Evolutionary conservation across 2,888 invertebrate genomes (phyloP), one percentile per base, ranked within the genome.

Genomic region (Eurytoma californica): DNA sequence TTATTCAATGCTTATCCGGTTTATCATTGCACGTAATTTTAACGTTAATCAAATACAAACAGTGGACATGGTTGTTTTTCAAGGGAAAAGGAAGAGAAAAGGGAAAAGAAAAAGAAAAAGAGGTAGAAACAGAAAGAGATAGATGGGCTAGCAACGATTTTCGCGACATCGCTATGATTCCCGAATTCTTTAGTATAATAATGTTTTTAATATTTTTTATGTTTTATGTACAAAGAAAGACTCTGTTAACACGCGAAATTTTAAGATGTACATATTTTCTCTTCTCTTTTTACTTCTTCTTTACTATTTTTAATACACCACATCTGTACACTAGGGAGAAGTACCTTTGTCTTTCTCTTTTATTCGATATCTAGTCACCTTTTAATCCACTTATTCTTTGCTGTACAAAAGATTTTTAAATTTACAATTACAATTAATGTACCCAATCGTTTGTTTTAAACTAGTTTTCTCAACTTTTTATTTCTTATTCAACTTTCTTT

Each of bases 181-280:
- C 30, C 55, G 70, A 66, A 74, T 49, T 75, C 63, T 49, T 72
- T 72, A 60, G 9, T 60, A 73, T 57, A 55, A 72, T 67, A 72
- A 65, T 24, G 53, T 72, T 57, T 28, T 47, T 58, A 30, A 78
- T 61, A 73, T 55, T 68, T 39, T 13, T 47, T 80, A 77, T 80
- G 24, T 39, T 13, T 47, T 80, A 77, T 80, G 24, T 77, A 77
- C 73, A 80, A 69, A 77, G 69, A 77, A 65, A 73, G 63, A 69
- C 68, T 73, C 73, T 20, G 67, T 63, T 72, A 16, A 76, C 63
- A 63, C 30, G 30, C 51, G 51, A 68, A 63, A 72, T 28, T 28
- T 68, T 39, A 39, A 1, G 9, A 16, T 30, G 28, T 39, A 28
- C 28, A 39, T 39, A 39, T 7, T 9, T 24, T 39, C 28, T 57